Percentiles rank a stretch among this genome's conserved stretches.
phyloP scores from a whole-genome alignment of 2,888 invertebrate genomes.

The Clivina fossor region DNA sequence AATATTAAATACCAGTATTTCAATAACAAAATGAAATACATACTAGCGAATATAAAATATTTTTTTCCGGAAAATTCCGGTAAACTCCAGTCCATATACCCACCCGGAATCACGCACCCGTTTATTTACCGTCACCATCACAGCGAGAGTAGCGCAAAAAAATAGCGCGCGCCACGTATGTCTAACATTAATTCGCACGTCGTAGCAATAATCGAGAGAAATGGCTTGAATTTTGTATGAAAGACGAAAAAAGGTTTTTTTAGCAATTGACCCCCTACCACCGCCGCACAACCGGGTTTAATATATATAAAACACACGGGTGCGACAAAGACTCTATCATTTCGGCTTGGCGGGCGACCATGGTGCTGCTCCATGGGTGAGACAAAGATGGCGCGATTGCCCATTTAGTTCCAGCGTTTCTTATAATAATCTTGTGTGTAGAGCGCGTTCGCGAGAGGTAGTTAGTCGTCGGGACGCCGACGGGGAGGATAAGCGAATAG shows the following conservation, averaged over 20 bases:
- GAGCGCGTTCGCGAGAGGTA: constrained; percentile 46
- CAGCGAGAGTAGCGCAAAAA: too few relatives aligned
- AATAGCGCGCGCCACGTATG: constrained; percentile 43
- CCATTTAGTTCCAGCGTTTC: constrained; percentile 52
- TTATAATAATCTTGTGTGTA: constrained; percentile 52
- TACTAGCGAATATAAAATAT: too few relatives aligned
- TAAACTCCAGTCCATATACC: too few relatives aligned
- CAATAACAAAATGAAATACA: too few relatives aligned
- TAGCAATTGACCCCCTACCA: constrained; percentile 52
- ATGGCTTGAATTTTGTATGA: constrained; percentile 54
- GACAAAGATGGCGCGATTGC: constrained; percentile 45
- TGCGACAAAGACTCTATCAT: constrained; percentile 38
- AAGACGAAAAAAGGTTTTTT: constrained; percentile 53
- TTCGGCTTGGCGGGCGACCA: constrained; percentile 36
- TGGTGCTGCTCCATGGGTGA: constrained; percentile 28
- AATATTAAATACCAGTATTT: too few relatives aligned
- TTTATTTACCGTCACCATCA: constrained; percentile 17
- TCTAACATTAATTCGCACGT: constrained; percentile 49
- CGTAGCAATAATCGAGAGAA: constrained; percentile 53
- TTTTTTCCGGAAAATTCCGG: too few relatives aligned
- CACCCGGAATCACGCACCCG: neutral
- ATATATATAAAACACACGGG: constrained; percentile 49
- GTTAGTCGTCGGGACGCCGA: constrained; percentile 44
- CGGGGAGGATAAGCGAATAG: constrained; percentile 40
- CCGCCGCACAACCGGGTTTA: too few relatives aligned